These are phyloP conservation scores for Autographa pulchrina DNA, from an alignment of 2,888 invertebrate genomes.

Conservation along the genomic window DNA sequence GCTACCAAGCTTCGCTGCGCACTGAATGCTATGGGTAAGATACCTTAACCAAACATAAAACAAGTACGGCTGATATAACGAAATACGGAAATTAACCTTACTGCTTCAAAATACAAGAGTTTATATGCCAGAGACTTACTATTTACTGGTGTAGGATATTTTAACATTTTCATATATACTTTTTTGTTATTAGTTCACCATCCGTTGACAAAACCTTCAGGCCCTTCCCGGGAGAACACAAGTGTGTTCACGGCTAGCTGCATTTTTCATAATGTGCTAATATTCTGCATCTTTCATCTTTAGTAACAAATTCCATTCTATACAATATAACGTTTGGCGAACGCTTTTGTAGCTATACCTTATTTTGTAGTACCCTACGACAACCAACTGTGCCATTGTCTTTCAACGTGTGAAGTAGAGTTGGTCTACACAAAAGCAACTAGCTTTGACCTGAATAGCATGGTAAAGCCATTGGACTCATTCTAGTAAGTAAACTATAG, in stretches of 20 bases:
- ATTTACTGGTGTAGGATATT: too few relatives aligned
- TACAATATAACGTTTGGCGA: background rate
- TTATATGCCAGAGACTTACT: too few relatives aligned
- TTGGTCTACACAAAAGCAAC: constrained; percentile 34
- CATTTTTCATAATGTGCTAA: too few relatives aligned
- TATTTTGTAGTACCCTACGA: constrained; percentile 28
- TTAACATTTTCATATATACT: too few relatives aligned
- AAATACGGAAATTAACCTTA: too few relatives aligned
- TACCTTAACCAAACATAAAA: background rate
- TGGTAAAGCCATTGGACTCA: constrained; percentile 56
- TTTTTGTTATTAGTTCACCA: background rate
- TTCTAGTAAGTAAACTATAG: constrained; percentile 74
- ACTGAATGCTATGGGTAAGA: constrained; percentile 64
- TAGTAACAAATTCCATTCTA: too few relatives aligned
- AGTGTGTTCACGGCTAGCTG: too few relatives aligned
- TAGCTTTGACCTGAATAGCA: constrained; percentile 53
- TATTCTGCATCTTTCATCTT: too few relatives aligned
- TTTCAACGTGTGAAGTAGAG: constrained; percentile 67
- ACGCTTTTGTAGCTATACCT: background rate
- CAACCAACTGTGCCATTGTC: constrained; percentile 64
- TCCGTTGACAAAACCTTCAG: background rate
- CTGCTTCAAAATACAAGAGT: too few relatives aligned
- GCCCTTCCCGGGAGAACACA: background rate
- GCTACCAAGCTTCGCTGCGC: constrained; percentile 68
- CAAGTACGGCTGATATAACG: too few relatives aligned